These are phyloP conservation scores for Chloropsis hardwickii DNA, from an alignment of 2,113 vertebrate genomes.

Conservation along the genomic window DNA sequence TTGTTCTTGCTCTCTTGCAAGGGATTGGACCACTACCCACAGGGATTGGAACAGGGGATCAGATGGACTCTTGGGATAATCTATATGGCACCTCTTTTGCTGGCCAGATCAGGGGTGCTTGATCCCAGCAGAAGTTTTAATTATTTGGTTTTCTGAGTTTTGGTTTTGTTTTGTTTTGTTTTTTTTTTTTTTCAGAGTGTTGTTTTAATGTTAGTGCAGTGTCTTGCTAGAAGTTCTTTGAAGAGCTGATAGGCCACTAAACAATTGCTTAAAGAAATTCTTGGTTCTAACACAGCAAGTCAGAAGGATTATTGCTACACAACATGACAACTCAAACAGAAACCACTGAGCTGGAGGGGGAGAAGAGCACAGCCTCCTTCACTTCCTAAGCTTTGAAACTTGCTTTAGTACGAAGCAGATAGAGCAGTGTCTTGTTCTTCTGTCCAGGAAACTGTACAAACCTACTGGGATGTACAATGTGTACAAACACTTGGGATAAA, in stretches of 20 bases:
- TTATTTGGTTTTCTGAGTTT: background rate
- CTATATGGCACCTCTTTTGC: background rate
- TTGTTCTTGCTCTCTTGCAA: background rate
- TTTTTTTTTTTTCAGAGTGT: background rate
- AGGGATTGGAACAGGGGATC: accelerated
- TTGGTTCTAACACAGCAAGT: background rate
- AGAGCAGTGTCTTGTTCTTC: background rate
- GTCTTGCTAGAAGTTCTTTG: background rate
- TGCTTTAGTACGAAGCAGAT: background rate
- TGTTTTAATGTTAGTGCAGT: background rate
- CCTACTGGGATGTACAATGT: background rate
- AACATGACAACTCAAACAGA: background rate
- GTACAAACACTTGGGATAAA: background rate
- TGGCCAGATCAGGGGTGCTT: background rate
- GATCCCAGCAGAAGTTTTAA: background rate
- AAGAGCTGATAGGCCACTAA: background rate
- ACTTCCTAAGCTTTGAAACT: background rate
- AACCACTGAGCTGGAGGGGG: background rate
- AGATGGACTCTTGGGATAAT: background rate
- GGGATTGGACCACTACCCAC: too few species aligned
- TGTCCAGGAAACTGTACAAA: background rate
- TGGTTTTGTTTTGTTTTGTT: background rate
- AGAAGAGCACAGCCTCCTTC: background rate
- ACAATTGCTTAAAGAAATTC: background rate
- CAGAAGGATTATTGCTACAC: background rate